Evolutionary conservation across 92 coral and sea anemone species (phyloP).

Genomic region (Hydrozoanthus gracilis): DNA sequence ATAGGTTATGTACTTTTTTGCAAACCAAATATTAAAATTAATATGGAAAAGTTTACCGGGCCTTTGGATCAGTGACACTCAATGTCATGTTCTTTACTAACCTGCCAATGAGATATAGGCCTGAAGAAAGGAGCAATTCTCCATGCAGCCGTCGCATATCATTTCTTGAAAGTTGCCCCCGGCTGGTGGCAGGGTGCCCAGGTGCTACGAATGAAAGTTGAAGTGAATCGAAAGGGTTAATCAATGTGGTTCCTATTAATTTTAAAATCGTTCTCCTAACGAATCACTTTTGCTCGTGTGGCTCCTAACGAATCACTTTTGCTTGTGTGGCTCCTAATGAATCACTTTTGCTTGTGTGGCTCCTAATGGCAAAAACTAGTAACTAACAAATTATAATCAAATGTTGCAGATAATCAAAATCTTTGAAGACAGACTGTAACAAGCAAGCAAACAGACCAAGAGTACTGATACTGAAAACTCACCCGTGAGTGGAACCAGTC

Average conservation of each 20-base stretch:
- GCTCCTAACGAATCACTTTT: no score
- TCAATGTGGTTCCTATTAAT: no score
- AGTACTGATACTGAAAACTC: slow-evolving; percentile 26
- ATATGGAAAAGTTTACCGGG: no score
- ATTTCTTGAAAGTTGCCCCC: slow-evolving; percentile 93
- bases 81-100: not conserved
- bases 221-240: no score
- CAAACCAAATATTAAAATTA: no score
- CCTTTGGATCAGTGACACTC: not conserved
- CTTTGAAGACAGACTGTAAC: not conserved
- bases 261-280: no score
- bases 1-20: no score
- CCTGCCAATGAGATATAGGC: slow-evolving; percentile 89
- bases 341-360: no score
- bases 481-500: slow-evolving; percentile 99
- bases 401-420: not conserved
- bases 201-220: slow-evolving; percentile 63
- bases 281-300: no score
- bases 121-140: slow-evolving; percentile 77
- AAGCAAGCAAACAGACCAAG: not conserved
- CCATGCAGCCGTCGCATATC: slow-evolving; percentile 95
- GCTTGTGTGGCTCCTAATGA: no score
- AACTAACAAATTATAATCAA: no score
- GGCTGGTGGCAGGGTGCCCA: slow-evolving; percentile 86
- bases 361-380: no score